Conservation (phyloP, 2,797 vertebrate genomes). For the Trichosurus vulpecula region DNA sequence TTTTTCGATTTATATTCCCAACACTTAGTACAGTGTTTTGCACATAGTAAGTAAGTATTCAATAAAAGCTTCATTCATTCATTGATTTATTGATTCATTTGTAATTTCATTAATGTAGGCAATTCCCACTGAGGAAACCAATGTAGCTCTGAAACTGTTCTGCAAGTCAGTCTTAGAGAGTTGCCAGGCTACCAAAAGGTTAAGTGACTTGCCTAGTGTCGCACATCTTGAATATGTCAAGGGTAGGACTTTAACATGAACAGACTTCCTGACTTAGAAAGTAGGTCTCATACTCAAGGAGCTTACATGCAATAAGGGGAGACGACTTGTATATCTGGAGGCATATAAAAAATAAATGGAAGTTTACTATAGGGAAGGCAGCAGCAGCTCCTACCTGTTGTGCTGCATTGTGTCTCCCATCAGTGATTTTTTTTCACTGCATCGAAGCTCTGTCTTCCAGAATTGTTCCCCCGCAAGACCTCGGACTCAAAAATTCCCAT, state of each 20-base stretch:
- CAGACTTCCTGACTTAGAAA: too few relatives aligned
- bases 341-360: too few relatives aligned
- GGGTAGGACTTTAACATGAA: too few relatives aligned
- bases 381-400: neutral
- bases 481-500: neutral
- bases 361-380: too few relatives aligned
- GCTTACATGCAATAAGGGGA: neutral
- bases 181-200: neutral
- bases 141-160: neutral
- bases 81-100: neutral
- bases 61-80: neutral
- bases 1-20: neutral
- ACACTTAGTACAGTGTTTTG: neutral
- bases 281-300: neutral
- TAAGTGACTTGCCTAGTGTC: neutral
- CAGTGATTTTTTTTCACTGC: neutral
- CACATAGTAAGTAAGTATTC: neutral
- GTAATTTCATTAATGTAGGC: too few relatives aligned
- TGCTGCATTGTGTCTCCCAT: neutral
- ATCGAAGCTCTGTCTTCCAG: neutral
- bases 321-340: too few relatives aligned
- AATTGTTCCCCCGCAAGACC: neutral
- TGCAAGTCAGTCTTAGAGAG: neutral
- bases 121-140: neutral
- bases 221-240: neutral